Conservation (phyloP, 2,113 vertebrate genomes). For the Nymphicus hollandicus region DNA sequence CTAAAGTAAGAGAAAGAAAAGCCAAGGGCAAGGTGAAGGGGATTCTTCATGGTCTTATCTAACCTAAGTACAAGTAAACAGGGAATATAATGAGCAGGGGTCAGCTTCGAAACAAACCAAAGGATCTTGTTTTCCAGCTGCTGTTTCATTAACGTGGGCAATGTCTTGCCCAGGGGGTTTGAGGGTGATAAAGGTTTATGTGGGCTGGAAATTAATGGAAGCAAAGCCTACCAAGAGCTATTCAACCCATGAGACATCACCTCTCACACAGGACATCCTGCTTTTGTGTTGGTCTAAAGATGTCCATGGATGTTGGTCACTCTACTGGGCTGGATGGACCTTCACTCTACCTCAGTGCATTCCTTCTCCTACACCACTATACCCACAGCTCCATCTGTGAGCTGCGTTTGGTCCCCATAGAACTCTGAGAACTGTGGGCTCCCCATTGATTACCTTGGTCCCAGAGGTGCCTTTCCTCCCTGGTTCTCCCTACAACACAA, state of each 20-base stretch:
- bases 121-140: not conserved
- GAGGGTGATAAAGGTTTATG: not conserved
- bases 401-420: not conserved
- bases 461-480: conserved; percentile 74
- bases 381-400: not conserved
- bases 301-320: not conserved
- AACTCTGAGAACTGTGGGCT: not conserved
- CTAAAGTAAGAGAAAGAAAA: not conserved
- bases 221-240: not conserved
- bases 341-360: not conserved
- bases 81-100: not conserved
- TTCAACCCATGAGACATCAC: not conserved
- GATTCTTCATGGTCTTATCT: fast-evolving
- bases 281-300: not conserved
- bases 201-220: not conserved
- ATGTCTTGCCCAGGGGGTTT: not conserved
- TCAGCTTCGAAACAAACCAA: not conserved
- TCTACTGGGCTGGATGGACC: not conserved
- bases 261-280: not conserved
- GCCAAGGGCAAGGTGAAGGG: not conserved
- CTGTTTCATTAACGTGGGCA: not conserved
- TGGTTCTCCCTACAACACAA: conserved; percentile 60
- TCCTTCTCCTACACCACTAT: not conserved
- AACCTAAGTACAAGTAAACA: not conserved
- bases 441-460: conserved; percentile 49